Evolutionary conservation across 2,888 invertebrate species (phyloP).

Genomic region (Troglohyphantes excavatus): DNA sequence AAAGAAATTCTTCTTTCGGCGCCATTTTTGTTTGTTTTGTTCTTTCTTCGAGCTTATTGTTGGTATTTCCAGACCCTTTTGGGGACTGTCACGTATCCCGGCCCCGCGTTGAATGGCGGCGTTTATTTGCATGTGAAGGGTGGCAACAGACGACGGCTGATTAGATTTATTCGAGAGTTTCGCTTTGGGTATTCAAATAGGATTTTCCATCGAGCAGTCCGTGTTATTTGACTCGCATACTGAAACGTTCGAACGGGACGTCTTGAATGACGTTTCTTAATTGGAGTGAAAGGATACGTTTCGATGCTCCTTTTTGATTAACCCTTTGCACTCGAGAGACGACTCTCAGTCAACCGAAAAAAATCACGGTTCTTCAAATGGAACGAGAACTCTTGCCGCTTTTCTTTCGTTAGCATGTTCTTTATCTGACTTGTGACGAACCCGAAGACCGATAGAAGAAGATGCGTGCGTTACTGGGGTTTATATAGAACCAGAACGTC

Average conservation of each 20-base stretch:
- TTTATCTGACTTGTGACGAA: too few relatives aligned
- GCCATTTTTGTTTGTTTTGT: conserved; percentile 29
- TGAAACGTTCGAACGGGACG: background rate
- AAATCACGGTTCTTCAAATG: too few relatives aligned
- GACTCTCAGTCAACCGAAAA: too few relatives aligned
- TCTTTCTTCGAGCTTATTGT: conserved; percentile 33
- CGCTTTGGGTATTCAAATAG: conserved; percentile 56
- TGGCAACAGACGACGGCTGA: conserved; percentile 36
- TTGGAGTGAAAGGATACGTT: conserved; percentile 22
- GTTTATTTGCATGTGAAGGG: conserved; percentile 53
- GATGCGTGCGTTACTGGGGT: too few relatives aligned
- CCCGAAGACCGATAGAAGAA: too few relatives aligned
- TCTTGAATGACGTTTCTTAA: background rate
- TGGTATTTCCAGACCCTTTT: conserved; percentile 29
- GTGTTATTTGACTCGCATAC: conserved; percentile 53
- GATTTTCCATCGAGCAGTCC: conserved; percentile 1
- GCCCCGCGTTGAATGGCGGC: conserved; percentile 23
- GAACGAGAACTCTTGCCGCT: too few relatives aligned
- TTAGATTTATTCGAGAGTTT: conserved; percentile 42
- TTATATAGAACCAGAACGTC: too few relatives aligned
- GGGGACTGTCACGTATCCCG: conserved; percentile 44
- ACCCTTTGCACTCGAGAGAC: too few relatives aligned
- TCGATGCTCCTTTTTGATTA: too few relatives aligned
- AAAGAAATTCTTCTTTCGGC: background rate
- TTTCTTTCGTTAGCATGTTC: too few relatives aligned